Conservation (phyloP, 2,888 invertebrate species). For the Geotrupes spiniger region DNA sequence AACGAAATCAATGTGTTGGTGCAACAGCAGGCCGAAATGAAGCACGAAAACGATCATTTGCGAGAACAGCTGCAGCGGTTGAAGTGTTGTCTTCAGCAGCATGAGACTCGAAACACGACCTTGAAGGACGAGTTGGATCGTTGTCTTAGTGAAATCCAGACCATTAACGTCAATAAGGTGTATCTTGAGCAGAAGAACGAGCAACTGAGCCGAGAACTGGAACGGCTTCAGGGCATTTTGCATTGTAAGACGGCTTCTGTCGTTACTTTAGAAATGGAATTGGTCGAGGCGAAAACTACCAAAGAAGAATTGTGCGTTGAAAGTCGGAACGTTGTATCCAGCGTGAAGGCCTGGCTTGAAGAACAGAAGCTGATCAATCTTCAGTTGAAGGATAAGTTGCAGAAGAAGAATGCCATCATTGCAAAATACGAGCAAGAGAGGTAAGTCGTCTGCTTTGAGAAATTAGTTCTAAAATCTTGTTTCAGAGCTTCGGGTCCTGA, state of each 20-base stretch:
- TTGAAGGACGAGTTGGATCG: constrained; percentile 40
- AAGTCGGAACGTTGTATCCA: constrained; percentile 43
- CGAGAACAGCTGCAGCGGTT: constrained; percentile 35
- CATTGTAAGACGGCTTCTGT: constrained; percentile 38
- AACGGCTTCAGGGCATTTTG: constrained; percentile 35
- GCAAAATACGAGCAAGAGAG: constrained; percentile 36
- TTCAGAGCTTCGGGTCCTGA: no score
- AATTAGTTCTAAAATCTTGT: no score
- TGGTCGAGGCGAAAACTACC: constrained; percentile 37
- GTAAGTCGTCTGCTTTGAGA: no score
- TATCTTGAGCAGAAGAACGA: constrained; percentile 37
- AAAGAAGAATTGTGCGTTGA: constrained; percentile 45
- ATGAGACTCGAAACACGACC: constrained; percentile 37
- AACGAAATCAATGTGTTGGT: constrained; percentile 38
- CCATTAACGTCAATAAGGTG: constrained; percentile 39
- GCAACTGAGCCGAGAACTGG: constrained; percentile 38
- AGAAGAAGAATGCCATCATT: constrained; percentile 37
- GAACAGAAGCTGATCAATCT: constrained; percentile 46
- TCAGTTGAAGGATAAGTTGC: constrained; percentile 29
- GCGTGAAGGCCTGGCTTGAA: constrained; percentile 45
- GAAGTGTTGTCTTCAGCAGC: constrained; percentile 29
- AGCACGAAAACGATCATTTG: constrained; percentile 42
- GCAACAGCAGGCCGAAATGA: constrained; percentile 35
- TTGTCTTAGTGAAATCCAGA: constrained; percentile 33
- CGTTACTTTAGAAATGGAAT: constrained; percentile 41